Percentiles rank a stretch among this genome's conserved stretches.
phyloP scores from a whole-genome alignment of 2,888 invertebrate genomes.

The Oasisia sp. region DNA sequence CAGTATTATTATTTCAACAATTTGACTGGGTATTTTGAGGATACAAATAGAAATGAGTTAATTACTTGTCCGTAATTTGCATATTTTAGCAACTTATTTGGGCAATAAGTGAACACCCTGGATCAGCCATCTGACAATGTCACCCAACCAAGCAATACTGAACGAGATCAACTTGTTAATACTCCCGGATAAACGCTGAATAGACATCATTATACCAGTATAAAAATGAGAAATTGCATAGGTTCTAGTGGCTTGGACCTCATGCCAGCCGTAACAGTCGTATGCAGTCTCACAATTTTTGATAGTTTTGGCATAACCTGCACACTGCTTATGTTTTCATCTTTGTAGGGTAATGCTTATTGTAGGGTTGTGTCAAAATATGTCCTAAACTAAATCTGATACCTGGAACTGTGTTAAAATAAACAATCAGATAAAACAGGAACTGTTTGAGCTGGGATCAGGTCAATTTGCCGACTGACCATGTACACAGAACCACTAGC shows the following conservation, averaged over 20 bases:
- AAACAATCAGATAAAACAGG: not conserved
- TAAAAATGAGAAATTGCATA: constrained; percentile 11
- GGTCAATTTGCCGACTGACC: not conserved
- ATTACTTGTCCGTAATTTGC: not conserved
- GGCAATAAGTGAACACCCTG: not conserved
- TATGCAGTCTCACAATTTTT: not conserved
- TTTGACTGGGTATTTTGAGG: too few relatives aligned
- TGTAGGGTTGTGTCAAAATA: not conserved
- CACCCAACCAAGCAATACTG: not conserved
- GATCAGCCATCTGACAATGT: not conserved
- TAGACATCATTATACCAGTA: not conserved
- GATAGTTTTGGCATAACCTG: not conserved
- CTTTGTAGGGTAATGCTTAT: not conserved
- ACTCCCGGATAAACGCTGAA: not conserved
- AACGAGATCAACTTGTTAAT: too few relatives aligned
- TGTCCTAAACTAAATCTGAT: not conserved
- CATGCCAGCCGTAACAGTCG: not conserved
- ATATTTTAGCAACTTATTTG: not conserved
- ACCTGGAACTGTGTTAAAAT: not conserved
- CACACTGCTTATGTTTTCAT: not conserved
- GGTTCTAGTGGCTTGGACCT: not conserved
- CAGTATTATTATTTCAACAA: too few relatives aligned
- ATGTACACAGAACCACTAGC: not conserved
- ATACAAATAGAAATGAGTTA: not conserved
- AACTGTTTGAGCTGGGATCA: not conserved